phyloP scores from a whole-genome alignment of 2,113 vertebrate species.

The Oreochromis aureus region DNA sequence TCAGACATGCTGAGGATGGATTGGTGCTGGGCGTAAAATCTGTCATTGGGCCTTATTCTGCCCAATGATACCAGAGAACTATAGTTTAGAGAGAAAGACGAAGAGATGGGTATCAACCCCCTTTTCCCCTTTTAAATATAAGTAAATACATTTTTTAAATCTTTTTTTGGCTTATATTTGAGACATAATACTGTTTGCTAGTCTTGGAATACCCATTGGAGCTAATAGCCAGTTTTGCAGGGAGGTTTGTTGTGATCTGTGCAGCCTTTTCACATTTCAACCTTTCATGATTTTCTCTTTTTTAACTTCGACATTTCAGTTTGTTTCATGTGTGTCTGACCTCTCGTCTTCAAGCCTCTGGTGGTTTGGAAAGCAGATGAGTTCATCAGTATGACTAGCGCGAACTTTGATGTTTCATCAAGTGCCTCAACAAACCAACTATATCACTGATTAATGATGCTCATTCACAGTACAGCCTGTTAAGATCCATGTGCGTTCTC shows the following conservation, averaged over 20 bases:
- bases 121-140: neutral
- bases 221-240: neutral
- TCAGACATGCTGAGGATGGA: neutral
- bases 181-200: neutral
- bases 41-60: neutral
- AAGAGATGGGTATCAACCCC: too few relatives aligned
- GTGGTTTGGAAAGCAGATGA: neutral
- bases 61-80: neutral
- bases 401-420: neutral
- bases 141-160: neutral
- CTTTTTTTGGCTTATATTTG: neutral
- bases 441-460: neutral
- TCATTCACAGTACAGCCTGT: neutral
- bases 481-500: neutral
- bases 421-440: neutral
- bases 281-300: neutral
- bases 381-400: neutral
- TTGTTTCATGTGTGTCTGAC: neutral
- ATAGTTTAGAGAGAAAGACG: neutral
- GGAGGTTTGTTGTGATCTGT: neutral
- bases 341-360: neutral
- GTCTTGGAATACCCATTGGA: neutral
- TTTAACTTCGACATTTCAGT: neutral
- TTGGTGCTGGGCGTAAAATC: neutral
- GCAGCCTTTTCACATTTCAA: neutral